Conservation (phyloP, 1,140 invertebrate species). For the Diorhabda elongata region DNA sequence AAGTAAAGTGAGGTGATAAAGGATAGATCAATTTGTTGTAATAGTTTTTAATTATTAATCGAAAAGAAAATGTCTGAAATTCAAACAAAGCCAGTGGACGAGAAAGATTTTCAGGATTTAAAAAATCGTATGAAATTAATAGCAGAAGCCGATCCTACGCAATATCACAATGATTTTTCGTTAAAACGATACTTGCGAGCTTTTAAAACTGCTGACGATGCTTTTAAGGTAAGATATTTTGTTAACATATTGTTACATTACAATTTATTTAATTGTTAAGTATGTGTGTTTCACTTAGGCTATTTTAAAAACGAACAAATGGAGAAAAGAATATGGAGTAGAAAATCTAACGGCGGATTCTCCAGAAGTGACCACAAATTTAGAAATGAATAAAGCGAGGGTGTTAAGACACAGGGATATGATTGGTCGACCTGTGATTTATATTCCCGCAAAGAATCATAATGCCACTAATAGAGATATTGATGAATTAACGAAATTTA, state of each 20-base stretch:
- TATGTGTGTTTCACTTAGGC: conserved; percentile 49
- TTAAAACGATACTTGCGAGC: conserved; percentile 64
- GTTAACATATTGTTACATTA: conserved; percentile 4
- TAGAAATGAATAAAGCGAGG: conserved; percentile 58
- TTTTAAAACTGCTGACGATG: conserved; percentile 64
- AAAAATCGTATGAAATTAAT: conserved; percentile 68
- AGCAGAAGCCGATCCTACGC: conserved; percentile 61
- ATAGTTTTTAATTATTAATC: neutral
- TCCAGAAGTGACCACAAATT: conserved; percentile 58
- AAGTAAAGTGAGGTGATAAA: too few relatives aligned
- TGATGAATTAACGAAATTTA: conserved; percentile 70
- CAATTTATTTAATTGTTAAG: neutral
- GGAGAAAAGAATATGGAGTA: conserved; percentile 68
- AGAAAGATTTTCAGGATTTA: conserved; percentile 59
- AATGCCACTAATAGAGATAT: conserved; percentile 60
- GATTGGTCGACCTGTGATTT: conserved; percentile 66
- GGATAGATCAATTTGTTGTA: too few relatives aligned
- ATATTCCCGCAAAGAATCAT: conserved; percentile 72
- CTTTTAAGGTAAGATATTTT: conserved; percentile 58
- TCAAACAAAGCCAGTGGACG: conserved; percentile 52
- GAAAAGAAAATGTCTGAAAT: conserved; percentile 38
- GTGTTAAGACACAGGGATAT: conserved; percentile 66
- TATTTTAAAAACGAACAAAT: conserved; percentile 73
- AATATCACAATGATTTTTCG: conserved; percentile 69
- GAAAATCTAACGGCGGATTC: conserved; percentile 53